These are phyloP conservation scores for Steinernema hermaphroditum DNA, from an alignment of 2,888 invertebrate genomes.

Conservation along the genomic window DNA sequence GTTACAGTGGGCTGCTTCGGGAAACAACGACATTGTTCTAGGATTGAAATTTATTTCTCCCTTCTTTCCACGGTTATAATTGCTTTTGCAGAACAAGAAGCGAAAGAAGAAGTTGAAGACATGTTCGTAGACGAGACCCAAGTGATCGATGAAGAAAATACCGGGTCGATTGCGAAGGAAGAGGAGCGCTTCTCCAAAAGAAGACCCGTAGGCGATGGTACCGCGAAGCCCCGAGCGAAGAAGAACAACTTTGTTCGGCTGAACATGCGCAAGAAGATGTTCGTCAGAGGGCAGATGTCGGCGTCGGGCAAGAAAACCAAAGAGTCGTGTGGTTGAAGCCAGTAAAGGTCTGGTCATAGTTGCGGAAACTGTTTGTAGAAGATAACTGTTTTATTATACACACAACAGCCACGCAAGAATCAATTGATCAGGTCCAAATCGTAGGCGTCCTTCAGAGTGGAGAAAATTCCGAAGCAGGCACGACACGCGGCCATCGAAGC, in stretches of 20 bases:
- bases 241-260: constrained; percentile 8
- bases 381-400: too few relatives aligned
- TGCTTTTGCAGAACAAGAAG: too few relatives aligned
- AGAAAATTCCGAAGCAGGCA: constrained; percentile 1
- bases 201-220: too few relatives aligned
- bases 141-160: not conserved
- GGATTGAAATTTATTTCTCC: too few relatives aligned
- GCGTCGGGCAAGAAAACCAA: constrained; percentile 3
- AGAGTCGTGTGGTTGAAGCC: too few relatives aligned
- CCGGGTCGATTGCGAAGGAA: too few relatives aligned
- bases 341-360: too few relatives aligned
- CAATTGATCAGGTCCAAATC: not conserved
- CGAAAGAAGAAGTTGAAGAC: not conserved
- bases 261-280: constrained; percentile 20
- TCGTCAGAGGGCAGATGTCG: not conserved
- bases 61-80: too few relatives aligned
- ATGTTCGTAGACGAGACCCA: constrained; percentile 19
- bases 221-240: not conserved
- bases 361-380: too few relatives aligned
- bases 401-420: not conserved
- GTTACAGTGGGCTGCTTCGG: too few relatives aligned
- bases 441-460: not conserved
- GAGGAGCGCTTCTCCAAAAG: not conserved
- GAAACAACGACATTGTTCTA: too few relatives aligned
- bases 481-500: not conserved